These are phyloP conservation scores for Galeopsomyia nigrocyanea DNA, from an alignment of 2,888 invertebrate species.

Conservation along the genomic window DNA sequence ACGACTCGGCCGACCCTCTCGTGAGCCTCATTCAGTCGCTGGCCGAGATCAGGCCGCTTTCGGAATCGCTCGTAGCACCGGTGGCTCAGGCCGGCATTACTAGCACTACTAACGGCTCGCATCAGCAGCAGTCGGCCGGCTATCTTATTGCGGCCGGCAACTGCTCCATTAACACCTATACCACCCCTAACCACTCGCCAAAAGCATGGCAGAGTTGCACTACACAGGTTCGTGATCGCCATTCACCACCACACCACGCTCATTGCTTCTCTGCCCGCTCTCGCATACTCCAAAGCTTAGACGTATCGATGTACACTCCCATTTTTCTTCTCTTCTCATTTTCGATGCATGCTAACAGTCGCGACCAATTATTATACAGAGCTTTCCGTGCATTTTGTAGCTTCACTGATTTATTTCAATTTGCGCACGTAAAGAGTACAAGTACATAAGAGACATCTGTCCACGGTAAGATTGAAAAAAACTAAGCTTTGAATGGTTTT, in stretches of 20 bases:
- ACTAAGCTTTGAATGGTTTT: too few species aligned
- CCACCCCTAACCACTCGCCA: slow-evolving; percentile 65
- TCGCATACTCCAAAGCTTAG: background rate
- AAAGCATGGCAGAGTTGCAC: slow-evolving; percentile 66
- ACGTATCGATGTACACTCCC: background rate
- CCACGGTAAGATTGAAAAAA: too few species aligned
- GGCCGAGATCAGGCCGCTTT: slow-evolving; percentile 62
- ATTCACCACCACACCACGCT: too few species aligned
- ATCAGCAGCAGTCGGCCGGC: slow-evolving; percentile 37
- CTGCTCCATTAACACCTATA: slow-evolving; percentile 60
- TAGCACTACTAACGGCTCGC: slow-evolving; percentile 10
- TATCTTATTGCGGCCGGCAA: slow-evolving; percentile 53
- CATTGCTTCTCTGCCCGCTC: background rate
- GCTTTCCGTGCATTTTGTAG: slow-evolving; percentile 14
- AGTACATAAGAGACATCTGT: too few species aligned
- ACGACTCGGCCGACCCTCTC: slow-evolving; percentile 57
- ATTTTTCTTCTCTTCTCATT: background rate
- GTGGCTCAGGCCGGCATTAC: slow-evolving; percentile 12
- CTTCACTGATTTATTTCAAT: background rate
- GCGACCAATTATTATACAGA: slow-evolving; percentile 6
- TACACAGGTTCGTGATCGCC: slow-evolving; percentile 61
- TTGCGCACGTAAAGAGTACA: background rate
- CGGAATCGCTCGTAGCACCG: slow-evolving; percentile 32
- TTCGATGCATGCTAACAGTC: background rate
- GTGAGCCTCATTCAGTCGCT: slow-evolving; percentile 65